Percentiles rank a stretch among this genome's conserved stretches.
phyloP scores from a whole-genome alignment of 2,113 vertebrate genomes.

The Chrysochloris asiatica region DNA sequence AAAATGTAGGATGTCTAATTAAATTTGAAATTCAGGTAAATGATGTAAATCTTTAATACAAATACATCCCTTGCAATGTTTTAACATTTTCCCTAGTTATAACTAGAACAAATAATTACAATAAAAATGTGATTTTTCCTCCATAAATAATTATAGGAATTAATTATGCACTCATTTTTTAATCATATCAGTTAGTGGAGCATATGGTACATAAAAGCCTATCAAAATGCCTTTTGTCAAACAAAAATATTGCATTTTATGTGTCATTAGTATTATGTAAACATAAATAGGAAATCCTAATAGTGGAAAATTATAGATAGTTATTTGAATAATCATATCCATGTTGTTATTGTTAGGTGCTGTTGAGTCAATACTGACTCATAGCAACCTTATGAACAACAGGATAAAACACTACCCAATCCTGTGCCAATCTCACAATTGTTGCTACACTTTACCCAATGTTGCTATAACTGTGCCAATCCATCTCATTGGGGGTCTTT shows the following conservation, averaged over 20 bases:
- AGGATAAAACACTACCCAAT: no score
- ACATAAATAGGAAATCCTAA: no score
- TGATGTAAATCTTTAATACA: not conserved
- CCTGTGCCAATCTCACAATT: no score
- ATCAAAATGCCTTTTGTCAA: not conserved
- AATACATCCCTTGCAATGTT: not conserved
- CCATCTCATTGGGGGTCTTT: no score
- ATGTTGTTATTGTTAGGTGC: no score
- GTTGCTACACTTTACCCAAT: no score
- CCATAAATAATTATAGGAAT: not conserved
- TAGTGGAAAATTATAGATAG: not conserved
- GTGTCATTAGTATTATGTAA: not conserved
- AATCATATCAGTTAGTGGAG: not conserved
- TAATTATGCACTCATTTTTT: not conserved
- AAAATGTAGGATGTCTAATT: not conserved
- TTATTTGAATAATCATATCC: not conserved
- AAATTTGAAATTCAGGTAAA: conserved; percentile 16
- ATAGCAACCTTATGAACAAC: no score
- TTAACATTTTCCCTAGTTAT: not conserved
- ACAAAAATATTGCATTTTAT: not conserved
- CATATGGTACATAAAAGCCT: not conserved
- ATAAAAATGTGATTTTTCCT: not conserved
- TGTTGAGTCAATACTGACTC: no score
- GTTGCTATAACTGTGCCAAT: no score
- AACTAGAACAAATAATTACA: not conserved